Evolutionary conservation across 2,888 invertebrate genomes (phyloP), one percentile per base, ranked within the genome.

Genomic region (Stenichneumon culpator): DNA sequence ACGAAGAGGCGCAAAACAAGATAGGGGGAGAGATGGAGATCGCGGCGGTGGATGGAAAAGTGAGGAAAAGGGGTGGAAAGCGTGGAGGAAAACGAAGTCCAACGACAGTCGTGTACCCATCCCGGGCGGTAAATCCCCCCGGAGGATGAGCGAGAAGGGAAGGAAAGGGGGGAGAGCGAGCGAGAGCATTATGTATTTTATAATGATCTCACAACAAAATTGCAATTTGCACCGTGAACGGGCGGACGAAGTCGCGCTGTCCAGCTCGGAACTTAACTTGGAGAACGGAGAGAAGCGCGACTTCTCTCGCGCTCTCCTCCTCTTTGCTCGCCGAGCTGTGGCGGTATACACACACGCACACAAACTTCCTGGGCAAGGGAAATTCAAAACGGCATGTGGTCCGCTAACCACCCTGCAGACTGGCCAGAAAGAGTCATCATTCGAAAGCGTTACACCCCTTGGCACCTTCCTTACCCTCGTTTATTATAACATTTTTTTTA

Each of bases 191-290:
- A 93, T 93, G 92, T 91, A 92, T 93, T 93, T 93, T 92, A 92
- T 94, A 93, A 94, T 92, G 93, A 94, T 93, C 93, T 91, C 92
- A 91, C 91, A 91, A 92, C 92, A 91, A 93, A 93, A 93, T 93
- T 92, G 92, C 91, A 92, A 93, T 93, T 93, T 92, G 92, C 92
- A 90, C 88, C 89, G 65, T 60, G 68, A 82, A 63, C 60, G 70
- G 79, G 50, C 70, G 88, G 89, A 90, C 90, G 89, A 90, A 90
- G 91, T 92, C 89, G 89, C 89, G 86, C 87, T 83, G 85, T 67
- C 63, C 73, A 79, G 79, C 74, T 54, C 22, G 54, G 57, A 57
- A 54, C 28, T 16, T 60, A 39, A 19, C 54, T 72, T 25, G 11
- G 36, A 39, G 44, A 19, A 32, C 50, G 4, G n/a, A 25, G 69